Percentiles rank a stretch among this genome's conserved stretches.
These are phyloP conservation scores for Emydocephalus ijimae DNA, from an alignment of 2,113 vertebrate species.

Conservation along the genomic window DNA sequence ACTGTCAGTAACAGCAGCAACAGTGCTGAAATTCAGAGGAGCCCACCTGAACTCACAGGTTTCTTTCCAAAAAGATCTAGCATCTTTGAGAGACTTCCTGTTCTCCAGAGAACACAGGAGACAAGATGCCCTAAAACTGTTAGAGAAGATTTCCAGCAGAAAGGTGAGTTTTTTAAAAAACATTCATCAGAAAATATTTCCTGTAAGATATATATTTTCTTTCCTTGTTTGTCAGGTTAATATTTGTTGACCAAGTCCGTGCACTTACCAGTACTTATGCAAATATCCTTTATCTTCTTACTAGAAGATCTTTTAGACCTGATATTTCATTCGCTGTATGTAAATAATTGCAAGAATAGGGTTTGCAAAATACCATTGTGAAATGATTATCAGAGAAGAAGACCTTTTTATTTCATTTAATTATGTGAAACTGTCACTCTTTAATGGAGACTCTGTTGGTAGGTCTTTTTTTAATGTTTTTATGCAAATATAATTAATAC, in stretches of 20 bases:
- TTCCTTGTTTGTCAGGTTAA: not conserved
- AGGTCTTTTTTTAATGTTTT: constrained; percentile 29
- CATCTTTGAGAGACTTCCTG: constrained; percentile 65
- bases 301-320: constrained; percentile 10
- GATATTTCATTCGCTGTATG: not conserved
- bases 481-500: not conserved
- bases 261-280: constrained; percentile 3
- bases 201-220: not conserved
- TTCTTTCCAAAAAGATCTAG: constrained; percentile 65
- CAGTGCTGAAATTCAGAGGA: constrained; percentile 66
- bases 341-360: not conserved
- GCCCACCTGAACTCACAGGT: constrained; percentile 62
- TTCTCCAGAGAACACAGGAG: constrained; percentile 55
- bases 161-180: constrained; percentile 53
- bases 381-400: not conserved
- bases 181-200: constrained; percentile 26
- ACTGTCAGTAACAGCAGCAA: constrained; percentile 58
- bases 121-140: constrained; percentile 48
- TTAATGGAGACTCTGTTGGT: constrained; percentile 8
- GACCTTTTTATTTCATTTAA: constrained; percentile 41
- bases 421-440: constrained; percentile 9
- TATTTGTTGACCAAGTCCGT: constrained; percentile 1
- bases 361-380: not conserved
- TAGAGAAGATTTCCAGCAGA: constrained; percentile 59
- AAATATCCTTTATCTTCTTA: not conserved